A percentile compares a stretch with the other conserved stretches of the same genome.
These are phyloP conservation scores for Xenopus tropicalis DNA, from an alignment of 2,113 vertebrate genomes.

Conservation along the genomic window UCB_Xtro_10.0 CM004451.2:63846001-63846500, in stretches of 20 bases:
- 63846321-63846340: conserved; percentile 48
- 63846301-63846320: conserved; percentile 48
- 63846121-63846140: conserved; percentile 71
- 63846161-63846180: conserved; percentile 66
- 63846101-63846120: conserved; percentile 57
- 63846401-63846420: conserved; percentile 50
- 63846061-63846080: conserved; percentile 65
- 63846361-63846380: conserved; percentile 56
- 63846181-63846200: conserved; percentile 70
- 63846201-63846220: conserved; percentile 71
- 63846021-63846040: conserved; percentile 67
- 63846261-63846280: conserved; percentile 60
- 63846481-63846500: conserved; percentile 54
- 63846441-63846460: conserved; percentile 60
- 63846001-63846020: conserved; percentile 70
- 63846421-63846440: conserved; percentile 59
- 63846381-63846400: conserved; percentile 33
- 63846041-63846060: conserved; percentile 65
- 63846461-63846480: conserved; percentile 58
- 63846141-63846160: conserved; percentile 67
- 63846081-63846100: conserved; percentile 66
- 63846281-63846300: conserved; percentile 42
- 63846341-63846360: conserved; percentile 51
- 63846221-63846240: conserved; percentile 72
- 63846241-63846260: conserved; percentile 68